Base-by-base conservation (phyloP, 2,113 vertebrate genomes). In the Dromiciops gliroides region DNA sequence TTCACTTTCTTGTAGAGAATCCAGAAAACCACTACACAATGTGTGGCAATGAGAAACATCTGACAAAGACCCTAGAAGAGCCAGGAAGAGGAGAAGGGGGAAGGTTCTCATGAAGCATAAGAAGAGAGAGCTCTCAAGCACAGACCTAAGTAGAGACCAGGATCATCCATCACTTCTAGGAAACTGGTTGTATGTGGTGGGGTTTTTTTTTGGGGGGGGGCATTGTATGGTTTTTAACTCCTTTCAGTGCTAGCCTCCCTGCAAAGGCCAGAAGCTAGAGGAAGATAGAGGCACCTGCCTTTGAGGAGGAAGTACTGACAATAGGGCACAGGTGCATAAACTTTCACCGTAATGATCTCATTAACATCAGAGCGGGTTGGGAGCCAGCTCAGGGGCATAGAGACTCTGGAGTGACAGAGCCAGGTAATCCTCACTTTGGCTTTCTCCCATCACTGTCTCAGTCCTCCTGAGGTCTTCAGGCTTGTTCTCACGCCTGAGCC, bases 281-380 rank as follows among this genome's bases (percentile, higher is more conserved):
- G n/a, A 48, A 24, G 22, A 16, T 31, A 90, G 60, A 89, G 44
- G 12, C 51, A 67, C 94, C 6, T 2, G 19, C 14, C 89, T 89
- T 83, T 14, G 83, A 60, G 31, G 49, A 97, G 89, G 90, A 25
- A 53, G 48, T 52, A 67, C 89, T 50, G 89, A 51, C 75, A 53
- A n/a, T 9, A 47, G 89, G 48, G 83, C 92, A 51, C 95, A 95
- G 94, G 93, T 94, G 90, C 90, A 50, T 48, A n/a, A 89, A 16
- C 28, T 48, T 0, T 0, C 52, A 48, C 48, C 50, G 0, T 88
- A 94, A 95, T 96, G 50, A 90, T 50, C 88, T 95, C 91, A 91
- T 92, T 94, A 44, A 95, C 37, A 93, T 60, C 48, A 60, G 48
- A 75, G 26, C 89, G 31, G 3, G 23, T 53, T 44, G 83, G 94